These are phyloP conservation scores for Ephestia elutella DNA, from an alignment of 1,140 invertebrate species.

Conservation along the genomic window DNA sequence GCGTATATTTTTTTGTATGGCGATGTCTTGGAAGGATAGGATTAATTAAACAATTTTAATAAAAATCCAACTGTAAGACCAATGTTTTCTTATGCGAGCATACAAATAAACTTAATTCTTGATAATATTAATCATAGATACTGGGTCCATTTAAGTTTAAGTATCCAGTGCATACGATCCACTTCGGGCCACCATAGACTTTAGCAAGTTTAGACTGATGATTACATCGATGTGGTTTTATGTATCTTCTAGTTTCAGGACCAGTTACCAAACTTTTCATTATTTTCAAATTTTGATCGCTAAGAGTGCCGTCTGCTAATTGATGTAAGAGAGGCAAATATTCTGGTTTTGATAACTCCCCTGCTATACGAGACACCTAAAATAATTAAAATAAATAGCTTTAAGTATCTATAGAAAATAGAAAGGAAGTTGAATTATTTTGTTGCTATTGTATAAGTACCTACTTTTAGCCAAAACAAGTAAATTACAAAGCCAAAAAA, in stretches of 20 bases:
- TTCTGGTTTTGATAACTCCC: conserved; percentile 56
- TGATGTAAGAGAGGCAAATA: conserved; percentile 50
- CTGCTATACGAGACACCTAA: conserved; percentile 58
- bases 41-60: too few species aligned
- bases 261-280: conserved; percentile 48
- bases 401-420: not conserved
- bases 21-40: too few species aligned
- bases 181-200: conserved; percentile 60
- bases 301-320: conserved; percentile 43
- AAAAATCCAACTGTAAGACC: not conserved
- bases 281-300: conserved; percentile 35
- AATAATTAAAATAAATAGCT: conserved; percentile 19
- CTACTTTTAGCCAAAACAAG: too few species aligned
- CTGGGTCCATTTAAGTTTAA: conserved; percentile 62
- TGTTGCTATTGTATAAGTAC: too few species aligned
- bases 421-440: too few species aligned
- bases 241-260: conserved; percentile 55
- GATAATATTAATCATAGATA: conserved; percentile 45
- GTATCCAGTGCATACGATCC: conserved; percentile 64
- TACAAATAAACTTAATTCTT: not conserved
- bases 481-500: too few species aligned
- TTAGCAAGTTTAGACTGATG: conserved; percentile 50
- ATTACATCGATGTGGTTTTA: conserved; percentile 64
- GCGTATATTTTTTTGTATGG: too few species aligned
- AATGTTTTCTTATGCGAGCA: too few species aligned